Evolutionary conservation across 2,888 invertebrate genomes (phyloP).

Genomic region (Endotricha flammealis): DNA sequence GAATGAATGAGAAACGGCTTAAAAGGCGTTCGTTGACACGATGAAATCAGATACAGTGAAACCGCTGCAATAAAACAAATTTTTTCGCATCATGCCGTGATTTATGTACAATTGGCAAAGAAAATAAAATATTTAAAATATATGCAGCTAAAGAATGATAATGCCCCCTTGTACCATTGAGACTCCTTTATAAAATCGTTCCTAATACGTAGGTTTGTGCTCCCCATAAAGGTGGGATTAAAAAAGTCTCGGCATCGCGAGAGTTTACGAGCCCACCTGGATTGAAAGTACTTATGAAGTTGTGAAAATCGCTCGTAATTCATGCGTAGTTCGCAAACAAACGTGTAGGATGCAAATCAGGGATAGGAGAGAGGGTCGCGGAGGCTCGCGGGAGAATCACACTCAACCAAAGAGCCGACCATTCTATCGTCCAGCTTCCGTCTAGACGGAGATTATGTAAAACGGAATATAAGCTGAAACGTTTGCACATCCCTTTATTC

Average conservation of each 20-base stretch:
- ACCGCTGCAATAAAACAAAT: slow-evolving; percentile 26
- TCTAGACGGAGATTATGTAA: slow-evolving; percentile 74
- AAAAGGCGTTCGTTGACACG: slow-evolving; percentile 51
- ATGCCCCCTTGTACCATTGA: slow-evolving; percentile 14
- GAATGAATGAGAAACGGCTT: slow-evolving; percentile 61
- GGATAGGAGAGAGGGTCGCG: slow-evolving; percentile 25
- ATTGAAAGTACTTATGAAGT: slow-evolving; percentile 41
- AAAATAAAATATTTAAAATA: slow-evolving; percentile 13
- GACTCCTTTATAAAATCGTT: slow-evolving; percentile 15
- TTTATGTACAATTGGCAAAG: not conserved
- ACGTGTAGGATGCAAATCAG: slow-evolving; percentile 46
- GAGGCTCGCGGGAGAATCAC: slow-evolving; percentile 20
- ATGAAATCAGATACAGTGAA: slow-evolving; percentile 47
- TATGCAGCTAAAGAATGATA: slow-evolving; percentile 15
- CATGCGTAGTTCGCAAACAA: slow-evolving; percentile 44
- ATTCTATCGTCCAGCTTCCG: slow-evolving; percentile 52
- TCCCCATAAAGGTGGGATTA: slow-evolving; percentile 28
- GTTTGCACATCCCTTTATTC: slow-evolving; percentile 55
- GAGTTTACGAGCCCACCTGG: slow-evolving; percentile 37
- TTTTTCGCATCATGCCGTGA: slow-evolving; percentile 10
- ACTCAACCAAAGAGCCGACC: slow-evolving; percentile 45
- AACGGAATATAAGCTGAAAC: slow-evolving; percentile 60
- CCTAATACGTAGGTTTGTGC: slow-evolving; percentile 19
- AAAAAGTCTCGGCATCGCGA: slow-evolving; percentile 29
- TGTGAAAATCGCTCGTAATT: slow-evolving; percentile 49